Percentiles rank a stretch among this genome's conserved stretches.
Evolutionary conservation across 2,888 invertebrate species (phyloP).

Genomic region (Acleris laterana): DNA sequence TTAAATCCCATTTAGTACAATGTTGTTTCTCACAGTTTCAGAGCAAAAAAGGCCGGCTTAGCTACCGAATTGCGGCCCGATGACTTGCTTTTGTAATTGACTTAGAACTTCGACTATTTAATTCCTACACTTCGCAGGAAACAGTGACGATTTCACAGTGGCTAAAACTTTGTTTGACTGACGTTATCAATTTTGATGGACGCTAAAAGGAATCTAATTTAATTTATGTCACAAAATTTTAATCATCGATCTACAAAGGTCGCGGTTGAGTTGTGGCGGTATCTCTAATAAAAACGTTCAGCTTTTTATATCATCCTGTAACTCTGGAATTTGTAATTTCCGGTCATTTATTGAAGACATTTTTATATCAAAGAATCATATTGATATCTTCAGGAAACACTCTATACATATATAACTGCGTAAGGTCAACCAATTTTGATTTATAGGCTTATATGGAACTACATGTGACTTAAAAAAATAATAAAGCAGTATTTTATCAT

Average conservation of each 20-base stretch:
- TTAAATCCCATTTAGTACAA: slow-evolving; percentile 58
- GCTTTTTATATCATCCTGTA: slow-evolving; percentile 46
- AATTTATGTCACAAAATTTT: slow-evolving; percentile 11
- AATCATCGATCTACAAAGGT: slow-evolving; percentile 25
- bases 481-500: no score
- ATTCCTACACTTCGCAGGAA: slow-evolving; percentile 13
- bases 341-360: slow-evolving; percentile 51
- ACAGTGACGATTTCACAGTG: slow-evolving; percentile 11
- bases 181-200: slow-evolving; percentile 2
- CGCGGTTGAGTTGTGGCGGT: slow-evolving; percentile 45
- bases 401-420: no score
- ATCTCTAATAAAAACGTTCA: slow-evolving; percentile 47
- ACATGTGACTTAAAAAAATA: no score
- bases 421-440: no score
- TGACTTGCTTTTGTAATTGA: slow-evolving; percentile 37
- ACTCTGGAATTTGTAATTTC: slow-evolving; percentile 70
- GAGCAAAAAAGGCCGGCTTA: slow-evolving; percentile 46
- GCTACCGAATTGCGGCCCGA: slow-evolving; percentile 37
- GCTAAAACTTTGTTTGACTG: slow-evolving; percentile 4
- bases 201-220: neutral
- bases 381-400: no score
- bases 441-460: no score
- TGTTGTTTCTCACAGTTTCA: slow-evolving; percentile 63
- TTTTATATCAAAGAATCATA: slow-evolving; percentile 8
- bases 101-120: slow-evolving; percentile 15